phyloP scores from a whole-genome alignment of 2,797 vertebrate genomes.

The Sebastes kiyomatsui region DNA sequence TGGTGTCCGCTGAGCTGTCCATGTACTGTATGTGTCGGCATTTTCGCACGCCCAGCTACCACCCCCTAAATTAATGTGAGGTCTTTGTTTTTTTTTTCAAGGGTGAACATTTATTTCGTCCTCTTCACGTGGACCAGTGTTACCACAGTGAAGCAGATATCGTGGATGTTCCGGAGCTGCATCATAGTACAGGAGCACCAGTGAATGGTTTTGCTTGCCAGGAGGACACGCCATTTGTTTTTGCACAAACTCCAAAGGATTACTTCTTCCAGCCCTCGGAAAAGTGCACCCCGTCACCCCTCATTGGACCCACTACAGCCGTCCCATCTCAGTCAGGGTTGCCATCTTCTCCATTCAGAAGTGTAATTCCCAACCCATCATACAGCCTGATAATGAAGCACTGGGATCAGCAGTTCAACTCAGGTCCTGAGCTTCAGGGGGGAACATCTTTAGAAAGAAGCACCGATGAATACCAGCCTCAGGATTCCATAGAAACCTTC shows the following conservation, averaged over 20 bases:
- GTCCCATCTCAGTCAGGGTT: neutral
- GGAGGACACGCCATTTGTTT: neutral
- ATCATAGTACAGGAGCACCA: neutral
- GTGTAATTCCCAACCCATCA: slow-evolving; percentile 21
- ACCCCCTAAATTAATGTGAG: neutral
- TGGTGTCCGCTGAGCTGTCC: too few relatives aligned
- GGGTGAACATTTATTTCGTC: neutral
- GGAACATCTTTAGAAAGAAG: neutral
- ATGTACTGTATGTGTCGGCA: too few relatives aligned
- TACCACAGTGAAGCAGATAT: slow-evolving; percentile 78
- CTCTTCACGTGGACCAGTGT: slow-evolving; percentile 62
- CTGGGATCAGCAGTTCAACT: slow-evolving; percentile 71
- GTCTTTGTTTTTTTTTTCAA: slow-evolving; percentile 21
- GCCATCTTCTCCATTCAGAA: neutral
- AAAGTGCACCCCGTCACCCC: too few relatives aligned
- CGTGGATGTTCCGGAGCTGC: slow-evolving; percentile 57
- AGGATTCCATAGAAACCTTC: neutral
- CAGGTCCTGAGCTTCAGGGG: neutral
- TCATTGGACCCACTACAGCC: too few relatives aligned
- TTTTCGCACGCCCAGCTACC: neutral
- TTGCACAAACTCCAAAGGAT: too few relatives aligned
- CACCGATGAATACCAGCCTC: slow-evolving; percentile 30
- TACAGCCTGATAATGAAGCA: slow-evolving; percentile 11
- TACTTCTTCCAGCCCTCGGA: too few relatives aligned
- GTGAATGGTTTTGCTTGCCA: neutral